A percentile compares a stretch with the other conserved stretches of the same genome.
Evolutionary conservation across 2,113 vertebrate genomes (phyloP).

Genomic region (Ochotona princeps): DNA sequence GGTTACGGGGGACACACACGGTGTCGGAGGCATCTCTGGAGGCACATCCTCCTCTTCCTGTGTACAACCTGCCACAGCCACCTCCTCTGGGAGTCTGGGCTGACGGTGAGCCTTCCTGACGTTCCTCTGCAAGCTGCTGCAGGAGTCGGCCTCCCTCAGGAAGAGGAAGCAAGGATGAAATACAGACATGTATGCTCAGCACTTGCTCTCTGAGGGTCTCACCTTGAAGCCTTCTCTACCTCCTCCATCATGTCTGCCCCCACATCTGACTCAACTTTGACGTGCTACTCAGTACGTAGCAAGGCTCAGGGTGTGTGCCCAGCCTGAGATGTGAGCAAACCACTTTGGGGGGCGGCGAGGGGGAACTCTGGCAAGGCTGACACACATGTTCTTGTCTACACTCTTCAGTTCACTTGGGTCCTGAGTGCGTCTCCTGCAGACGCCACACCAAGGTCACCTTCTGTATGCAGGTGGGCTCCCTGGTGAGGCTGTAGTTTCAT

Average conservation of each 20-base stretch:
- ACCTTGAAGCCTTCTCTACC: fast-evolving
- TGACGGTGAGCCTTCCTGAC: not conserved
- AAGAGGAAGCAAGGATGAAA: not conserved
- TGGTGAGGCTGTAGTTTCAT: not conserved
- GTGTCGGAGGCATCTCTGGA: not conserved
- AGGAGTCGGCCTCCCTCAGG: not conserved
- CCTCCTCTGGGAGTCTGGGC: not conserved
- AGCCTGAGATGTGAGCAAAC: not conserved
- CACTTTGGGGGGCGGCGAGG: not conserved
- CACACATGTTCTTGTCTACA: not conserved
- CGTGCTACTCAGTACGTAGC: not conserved
- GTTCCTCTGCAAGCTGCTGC: not conserved
- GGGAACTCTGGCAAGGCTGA: not conserved
- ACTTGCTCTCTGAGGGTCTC: not conserved
- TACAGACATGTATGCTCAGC: not conserved
- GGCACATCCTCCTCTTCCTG: not conserved
- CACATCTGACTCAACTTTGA: not conserved
- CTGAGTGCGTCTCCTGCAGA: not conserved
- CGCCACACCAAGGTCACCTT: not conserved
- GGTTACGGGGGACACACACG: not conserved
- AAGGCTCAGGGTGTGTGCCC: not conserved
- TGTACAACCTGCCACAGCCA: too few relatives aligned
- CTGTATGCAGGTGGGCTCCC: not conserved
- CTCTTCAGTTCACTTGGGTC: not conserved
- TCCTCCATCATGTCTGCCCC: not conserved